Base-by-base conservation (phyloP, 2,888 invertebrate species). In the Drosophila infuscata region DNA sequence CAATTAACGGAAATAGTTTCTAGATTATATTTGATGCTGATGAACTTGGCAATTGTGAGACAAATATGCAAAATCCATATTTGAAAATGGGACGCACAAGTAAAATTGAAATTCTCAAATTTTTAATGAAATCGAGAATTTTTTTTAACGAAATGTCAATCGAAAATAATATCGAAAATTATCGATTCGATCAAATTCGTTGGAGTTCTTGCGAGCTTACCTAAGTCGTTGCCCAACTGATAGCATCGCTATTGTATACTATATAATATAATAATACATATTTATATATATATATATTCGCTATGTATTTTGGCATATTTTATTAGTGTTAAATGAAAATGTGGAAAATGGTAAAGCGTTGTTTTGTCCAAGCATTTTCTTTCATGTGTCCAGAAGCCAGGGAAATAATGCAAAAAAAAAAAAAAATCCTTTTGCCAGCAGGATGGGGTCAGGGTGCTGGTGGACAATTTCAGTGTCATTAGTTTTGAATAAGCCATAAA, bases 401-500 rank as follows among this genome's bases (percentile, higher is more conserved):
- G 4, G 15, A 46, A 46, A 46, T 46, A 46, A 46, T 25, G 15
- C 3, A 25, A 46, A 38, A n/a, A 38, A 25, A 46, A 38, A n/a
- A 38, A 5, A 41, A 20, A 46, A 15, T 25, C 46, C 25, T 25
- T 46, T 46, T 25, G 46, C 25, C 25, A 25, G 46, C 8, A 4
- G 8, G 46, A 20, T 15, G 17, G 15, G 8, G 12, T 25, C 15
- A 15, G 46, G 46, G 12, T 15, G 20, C 20, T 35, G 32, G 71
- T 79, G 88, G 72, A 79, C 76, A 86, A 83, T 88, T 85, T 85
- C 84, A 79, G 84, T 85, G 84, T 88, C 84, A 88, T 86, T 86
- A 89, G 86, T 86, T 86, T 86, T 86, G 89, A 89, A 86, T 86
- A 89, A 87, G 89, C 89, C 87, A 86, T 86, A 86, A 86, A 86